These are phyloP conservation scores for Eupithecia tripunctaria DNA, from an alignment of 2,888 invertebrate genomes.

Conservation along the genomic window DNA sequence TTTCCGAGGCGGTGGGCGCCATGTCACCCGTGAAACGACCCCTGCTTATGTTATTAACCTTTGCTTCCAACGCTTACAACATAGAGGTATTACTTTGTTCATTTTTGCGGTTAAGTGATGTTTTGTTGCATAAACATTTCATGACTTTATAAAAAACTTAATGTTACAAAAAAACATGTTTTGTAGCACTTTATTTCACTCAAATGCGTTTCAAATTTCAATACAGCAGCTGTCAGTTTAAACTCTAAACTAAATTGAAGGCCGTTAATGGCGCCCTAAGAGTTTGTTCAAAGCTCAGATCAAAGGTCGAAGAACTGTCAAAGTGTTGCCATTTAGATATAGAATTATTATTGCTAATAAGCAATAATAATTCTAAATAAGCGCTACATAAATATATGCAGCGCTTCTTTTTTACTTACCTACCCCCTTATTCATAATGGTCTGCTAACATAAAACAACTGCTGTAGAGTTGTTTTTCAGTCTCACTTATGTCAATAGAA, in stretches of 20 bases:
- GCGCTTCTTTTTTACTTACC: too few species aligned
- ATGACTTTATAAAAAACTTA: background rate
- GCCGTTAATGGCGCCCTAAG: background rate
- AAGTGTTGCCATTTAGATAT: too few species aligned
- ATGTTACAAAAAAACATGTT: background rate
- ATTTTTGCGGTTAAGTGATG: background rate
- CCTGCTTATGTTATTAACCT: slow-evolving; percentile 1
- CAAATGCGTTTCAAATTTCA: background rate
- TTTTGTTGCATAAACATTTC: too few species aligned
- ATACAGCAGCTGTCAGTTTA: background rate
- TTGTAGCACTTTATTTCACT: background rate
- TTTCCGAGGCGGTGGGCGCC: slow-evolving; percentile 44
- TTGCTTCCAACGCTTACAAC: background rate
- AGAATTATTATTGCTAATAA: too few species aligned
- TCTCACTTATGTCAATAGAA: too few species aligned
- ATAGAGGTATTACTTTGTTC: background rate
- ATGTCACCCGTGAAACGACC: slow-evolving; percentile 30
- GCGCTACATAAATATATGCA: too few species aligned
- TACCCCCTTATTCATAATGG: too few species aligned
- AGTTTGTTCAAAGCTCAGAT: background rate
- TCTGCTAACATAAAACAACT: too few species aligned
- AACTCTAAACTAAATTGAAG: background rate
- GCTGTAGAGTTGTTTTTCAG: too few species aligned
- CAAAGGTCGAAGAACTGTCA: background rate
- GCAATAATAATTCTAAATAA: too few species aligned